phyloP scores from a whole-genome alignment of 2,888 invertebrate genomes.

The Melanchra persicariae region DNA sequence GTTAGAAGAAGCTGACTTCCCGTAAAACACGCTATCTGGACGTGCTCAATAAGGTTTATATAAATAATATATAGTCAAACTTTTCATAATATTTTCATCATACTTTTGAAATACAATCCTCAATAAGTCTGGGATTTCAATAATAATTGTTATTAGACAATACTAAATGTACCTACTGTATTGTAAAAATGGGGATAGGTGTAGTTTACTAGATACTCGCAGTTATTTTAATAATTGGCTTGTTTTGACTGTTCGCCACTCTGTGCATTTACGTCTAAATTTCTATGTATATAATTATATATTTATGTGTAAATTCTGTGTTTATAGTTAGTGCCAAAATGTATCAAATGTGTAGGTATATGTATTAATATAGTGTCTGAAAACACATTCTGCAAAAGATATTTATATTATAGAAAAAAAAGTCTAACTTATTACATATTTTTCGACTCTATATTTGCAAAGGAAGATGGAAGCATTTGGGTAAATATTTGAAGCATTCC shows the following conservation, averaged over 20 bases:
- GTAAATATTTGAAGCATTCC: conserved; percentile 69
- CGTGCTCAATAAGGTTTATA: not conserved
- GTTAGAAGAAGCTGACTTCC: not conserved
- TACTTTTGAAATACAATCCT: conserved; percentile 30
- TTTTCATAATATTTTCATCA: conserved; percentile 25
- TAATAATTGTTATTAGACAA: conserved; percentile 56
- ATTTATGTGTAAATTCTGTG: conserved; percentile 56
- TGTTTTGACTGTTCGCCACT: conserved; percentile 47
- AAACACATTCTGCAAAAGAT: conserved; percentile 40
- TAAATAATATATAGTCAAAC: conserved; percentile 7
- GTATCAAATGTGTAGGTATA: conserved; percentile 59
- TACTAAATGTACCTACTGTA: conserved; percentile 63
- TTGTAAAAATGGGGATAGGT: conserved; percentile 72
- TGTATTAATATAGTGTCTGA: conserved; percentile 43
- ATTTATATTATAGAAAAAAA: conserved; percentile 53
- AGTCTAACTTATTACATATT: conserved; percentile 64
- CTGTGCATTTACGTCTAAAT: conserved; percentile 71
- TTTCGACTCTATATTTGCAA: conserved; percentile 69
- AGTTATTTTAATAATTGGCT: conserved; percentile 54
- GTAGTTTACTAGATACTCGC: conserved; percentile 66
- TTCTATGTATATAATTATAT: conserved; percentile 58
- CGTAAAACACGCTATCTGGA: conserved; percentile 8
- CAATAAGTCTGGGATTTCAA: conserved; percentile 37
- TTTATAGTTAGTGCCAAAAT: conserved; percentile 77
- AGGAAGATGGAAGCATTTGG: conserved; percentile 49